Percentiles rank a stretch among this genome's conserved stretches.
These are phyloP conservation scores for Amphiprion clarkii DNA, from an alignment of 2,797 vertebrate species.

Conservation along the genomic window DNA sequence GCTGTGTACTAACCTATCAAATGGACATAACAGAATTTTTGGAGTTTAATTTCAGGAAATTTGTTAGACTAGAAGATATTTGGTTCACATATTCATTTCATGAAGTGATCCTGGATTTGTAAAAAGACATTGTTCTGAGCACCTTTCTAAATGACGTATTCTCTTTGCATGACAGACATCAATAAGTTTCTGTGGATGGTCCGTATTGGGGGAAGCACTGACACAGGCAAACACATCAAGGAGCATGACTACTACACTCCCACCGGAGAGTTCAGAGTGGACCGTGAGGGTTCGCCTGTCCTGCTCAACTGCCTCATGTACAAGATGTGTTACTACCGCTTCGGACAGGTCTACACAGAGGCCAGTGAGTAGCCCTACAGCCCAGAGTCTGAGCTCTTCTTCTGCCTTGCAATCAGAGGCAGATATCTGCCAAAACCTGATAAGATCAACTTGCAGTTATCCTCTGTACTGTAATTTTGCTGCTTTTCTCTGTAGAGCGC, in stretches of 20 bases:
- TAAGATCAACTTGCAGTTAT: too few species aligned
- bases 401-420: too few species aligned
- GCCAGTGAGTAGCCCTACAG: conserved; percentile 91
- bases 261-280: conserved; percentile 96
- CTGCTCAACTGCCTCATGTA: conserved; percentile 99
- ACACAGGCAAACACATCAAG: conserved; percentile 97
- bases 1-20: not conserved
- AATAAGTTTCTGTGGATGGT: conserved; percentile 99
- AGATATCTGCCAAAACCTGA: too few species aligned
- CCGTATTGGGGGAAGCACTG: conserved; percentile 97
- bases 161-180: conserved; percentile 87
- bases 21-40: accelerated
- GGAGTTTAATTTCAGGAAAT: not conserved
- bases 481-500: conserved; percentile 86
- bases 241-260: conserved; percentile 99
- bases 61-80: not conserved
- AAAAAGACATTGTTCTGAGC: not conserved
- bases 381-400: not conserved
- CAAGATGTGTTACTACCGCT: conserved; percentile 99
- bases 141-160: not conserved
- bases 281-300: conserved; percentile 96
- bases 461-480: conserved; percentile 7
- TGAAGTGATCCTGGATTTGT: not conserved
- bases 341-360: conserved; percentile 99
- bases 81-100: not conserved